phyloP scores from a whole-genome alignment of 2,888 invertebrate genomes.

The Anagyrus pseudococci region DNA sequence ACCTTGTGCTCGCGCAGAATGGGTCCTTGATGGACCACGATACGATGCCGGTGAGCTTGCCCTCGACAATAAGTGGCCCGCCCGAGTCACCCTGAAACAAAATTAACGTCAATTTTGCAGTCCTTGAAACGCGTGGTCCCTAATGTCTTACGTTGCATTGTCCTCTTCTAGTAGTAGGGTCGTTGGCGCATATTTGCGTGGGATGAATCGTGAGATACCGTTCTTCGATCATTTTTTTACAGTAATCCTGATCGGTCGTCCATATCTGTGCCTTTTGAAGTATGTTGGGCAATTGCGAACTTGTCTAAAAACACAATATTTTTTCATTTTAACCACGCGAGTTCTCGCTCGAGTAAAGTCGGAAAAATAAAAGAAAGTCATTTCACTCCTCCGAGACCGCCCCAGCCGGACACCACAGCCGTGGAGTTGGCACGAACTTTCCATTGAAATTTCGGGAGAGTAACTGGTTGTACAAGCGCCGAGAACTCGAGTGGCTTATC shows the following conservation, averaged over 20 bases:
- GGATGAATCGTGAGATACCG: neutral
- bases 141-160: conserved; percentile 6
- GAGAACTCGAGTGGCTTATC: neutral
- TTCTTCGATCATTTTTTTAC: neutral
- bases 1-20: conserved; percentile 20
- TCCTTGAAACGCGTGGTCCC: too few relatives aligned
- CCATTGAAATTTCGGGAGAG: conserved; percentile 14
- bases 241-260: neutral
- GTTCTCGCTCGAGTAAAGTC: neutral
- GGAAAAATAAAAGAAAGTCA: neutral
- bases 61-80: conserved; percentile 3
- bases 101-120: too few relatives aligned
- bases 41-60: conserved; percentile 14
- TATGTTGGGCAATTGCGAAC: neutral
- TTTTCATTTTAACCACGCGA: neutral
- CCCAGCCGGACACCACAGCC: conserved; percentile 30
- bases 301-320: neutral
- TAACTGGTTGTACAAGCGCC: conserved; percentile 10
- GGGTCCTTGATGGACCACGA: conserved; percentile 29
- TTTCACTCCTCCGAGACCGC: conserved; percentile 15
- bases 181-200: conserved; percentile 1
- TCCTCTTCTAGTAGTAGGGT: neutral
- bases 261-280: neutral
- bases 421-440: conserved; percentile 6
- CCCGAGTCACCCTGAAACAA: conserved; percentile 13